Conservation (phyloP, 2,888 invertebrate genomes). For the Heliconius ethilla region DNA sequence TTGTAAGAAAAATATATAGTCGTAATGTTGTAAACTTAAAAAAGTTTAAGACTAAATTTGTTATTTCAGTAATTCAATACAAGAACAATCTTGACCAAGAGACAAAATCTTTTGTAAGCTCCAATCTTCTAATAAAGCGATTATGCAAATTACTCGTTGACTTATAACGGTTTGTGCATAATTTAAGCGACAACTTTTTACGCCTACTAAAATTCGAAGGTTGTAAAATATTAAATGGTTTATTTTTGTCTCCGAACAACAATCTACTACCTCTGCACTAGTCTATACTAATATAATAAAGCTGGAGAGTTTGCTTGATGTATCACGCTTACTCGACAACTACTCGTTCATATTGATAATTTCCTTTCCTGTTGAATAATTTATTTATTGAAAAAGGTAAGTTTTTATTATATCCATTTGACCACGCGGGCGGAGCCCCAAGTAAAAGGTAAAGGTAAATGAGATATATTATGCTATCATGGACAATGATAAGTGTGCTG, state of each 20-base stretch:
- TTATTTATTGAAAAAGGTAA: no score
- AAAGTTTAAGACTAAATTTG: not conserved
- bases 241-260: not conserved
- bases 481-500: no score
- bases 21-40: not conserved
- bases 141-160: conserved; percentile 16
- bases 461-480: no score
- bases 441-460: no score
- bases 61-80: not conserved
- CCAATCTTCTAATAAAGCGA: conserved; percentile 12
- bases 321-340: not conserved
- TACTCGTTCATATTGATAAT: no score
- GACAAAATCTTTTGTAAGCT: conserved; percentile 5
- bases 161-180: conserved; percentile 14
- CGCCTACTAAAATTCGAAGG: conserved; percentile 17
- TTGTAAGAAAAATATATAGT: no score
- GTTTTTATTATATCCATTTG: no score
- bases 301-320: not conserved
- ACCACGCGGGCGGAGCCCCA: no score
- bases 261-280: not conserved
- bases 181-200: conserved; percentile 16
- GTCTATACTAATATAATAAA: not conserved
- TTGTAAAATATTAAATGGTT: not conserved
- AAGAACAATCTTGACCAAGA: not conserved
- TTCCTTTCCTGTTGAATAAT: no score